A percentile compares a stretch with the other conserved stretches of the same genome.
Evolutionary conservation across 2,797 vertebrate species (phyloP).

Genomic region (Meda fulgida): DNA sequence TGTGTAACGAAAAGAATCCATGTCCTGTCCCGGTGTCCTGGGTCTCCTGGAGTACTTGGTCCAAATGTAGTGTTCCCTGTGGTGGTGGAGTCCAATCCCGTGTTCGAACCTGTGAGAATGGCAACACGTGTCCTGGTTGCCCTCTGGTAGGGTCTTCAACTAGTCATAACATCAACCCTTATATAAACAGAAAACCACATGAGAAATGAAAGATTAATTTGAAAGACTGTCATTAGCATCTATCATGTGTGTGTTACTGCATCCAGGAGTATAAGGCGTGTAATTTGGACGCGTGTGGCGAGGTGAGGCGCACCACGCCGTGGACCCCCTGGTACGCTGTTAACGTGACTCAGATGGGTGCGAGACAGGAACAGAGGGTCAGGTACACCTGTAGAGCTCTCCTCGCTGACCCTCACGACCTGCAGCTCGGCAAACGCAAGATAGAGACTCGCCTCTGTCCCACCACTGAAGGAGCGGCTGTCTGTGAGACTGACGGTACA

Average conservation of each 20-base stretch:
- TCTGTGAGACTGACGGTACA: conserved; percentile 91
- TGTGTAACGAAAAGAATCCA: conserved; percentile 90
- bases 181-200: not conserved
- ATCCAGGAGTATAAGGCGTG: conserved; percentile 91
- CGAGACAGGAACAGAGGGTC: conserved; percentile 93
- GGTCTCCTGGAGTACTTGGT: conserved; percentile 91
- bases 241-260: conserved; percentile 3
- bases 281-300: conserved; percentile 90
- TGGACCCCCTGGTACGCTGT: conserved; percentile 97
- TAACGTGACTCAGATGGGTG: conserved; percentile 88
- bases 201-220: not conserved
- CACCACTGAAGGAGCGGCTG: conserved; percentile 82
- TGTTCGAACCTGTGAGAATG: conserved; percentile 88
- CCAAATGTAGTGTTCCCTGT: conserved; percentile 89
- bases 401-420: conserved; percentile 87
- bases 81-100: conserved; percentile 93
- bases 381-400: conserved; percentile 93
- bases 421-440: conserved; percentile 93
- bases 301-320: conserved; percentile 94
- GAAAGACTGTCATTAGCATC: not conserved
- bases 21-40: conserved; percentile 89
- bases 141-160: conserved; percentile 75
- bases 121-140: conserved; percentile 89
- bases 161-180: conserved; percentile 16
- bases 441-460: conserved; percentile 91